phyloP scores from a whole-genome alignment of 2,888 invertebrate genomes.

The Schizaphis graminum region DNA sequence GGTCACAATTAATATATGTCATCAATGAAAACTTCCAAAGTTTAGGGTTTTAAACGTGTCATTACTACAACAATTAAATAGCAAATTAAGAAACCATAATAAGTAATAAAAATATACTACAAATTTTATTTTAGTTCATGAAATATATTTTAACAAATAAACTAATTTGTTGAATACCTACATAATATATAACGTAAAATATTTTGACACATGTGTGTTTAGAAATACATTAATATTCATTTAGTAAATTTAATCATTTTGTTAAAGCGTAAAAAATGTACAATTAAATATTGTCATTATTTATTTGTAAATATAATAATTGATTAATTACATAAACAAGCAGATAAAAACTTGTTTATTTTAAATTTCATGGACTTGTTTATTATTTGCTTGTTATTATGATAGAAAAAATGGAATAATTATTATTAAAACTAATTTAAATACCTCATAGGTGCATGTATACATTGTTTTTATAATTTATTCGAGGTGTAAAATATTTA shows the following conservation, averaged over 20 bases:
- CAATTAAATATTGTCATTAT: not conserved
- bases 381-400: constrained; percentile 19
- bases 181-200: not conserved
- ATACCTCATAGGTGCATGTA: not conserved
- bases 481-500: not conserved
- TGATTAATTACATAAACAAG: not conserved
- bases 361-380: not conserved
- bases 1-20: not conserved
- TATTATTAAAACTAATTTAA: not conserved
- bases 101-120: not conserved
- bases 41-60: not conserved
- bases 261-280: not conserved
- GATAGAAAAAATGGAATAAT: not conserved
- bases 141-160: not conserved
- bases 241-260: not conserved
- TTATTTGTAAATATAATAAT: not conserved
- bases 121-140: not conserved
- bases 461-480: constrained; percentile 23
- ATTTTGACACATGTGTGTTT: not conserved
- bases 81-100: not conserved
- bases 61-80: not conserved
- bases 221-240: not conserved
- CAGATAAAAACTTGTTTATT: constrained; percentile 6
- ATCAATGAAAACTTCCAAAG: not conserved
- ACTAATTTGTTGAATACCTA: not conserved